Conservation (phyloP, 2,888 invertebrate species). For the Lithodes maja region DNA sequence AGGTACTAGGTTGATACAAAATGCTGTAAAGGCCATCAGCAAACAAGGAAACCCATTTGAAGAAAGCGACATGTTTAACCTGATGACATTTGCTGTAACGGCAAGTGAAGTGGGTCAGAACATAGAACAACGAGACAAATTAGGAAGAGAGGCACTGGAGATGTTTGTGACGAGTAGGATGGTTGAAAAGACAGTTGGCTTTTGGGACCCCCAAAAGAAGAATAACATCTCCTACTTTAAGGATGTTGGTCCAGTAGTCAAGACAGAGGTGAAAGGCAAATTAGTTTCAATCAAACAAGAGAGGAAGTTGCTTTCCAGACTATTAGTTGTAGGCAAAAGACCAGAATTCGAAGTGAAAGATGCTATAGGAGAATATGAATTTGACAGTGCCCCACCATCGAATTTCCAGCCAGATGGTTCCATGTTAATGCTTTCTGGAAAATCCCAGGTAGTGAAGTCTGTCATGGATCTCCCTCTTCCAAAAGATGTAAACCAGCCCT, state of each 20-base stretch:
- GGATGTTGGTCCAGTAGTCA: neutral
- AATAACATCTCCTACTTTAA: neutral
- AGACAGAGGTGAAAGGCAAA: neutral
- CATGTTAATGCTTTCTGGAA: slow-evolving; percentile 9
- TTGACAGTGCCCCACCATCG: neutral
- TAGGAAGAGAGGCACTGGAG: slow-evolving; percentile 6
- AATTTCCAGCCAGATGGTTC: slow-evolving; percentile 13
- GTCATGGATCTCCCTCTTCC: neutral
- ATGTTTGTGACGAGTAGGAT: neutral
- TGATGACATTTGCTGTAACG: no score
- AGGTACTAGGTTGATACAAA: no score
- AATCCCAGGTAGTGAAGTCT: neutral
- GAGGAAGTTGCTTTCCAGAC: neutral
- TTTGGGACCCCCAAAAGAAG: neutral
- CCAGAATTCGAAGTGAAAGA: slow-evolving; percentile 4
- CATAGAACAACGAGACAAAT: neutral
- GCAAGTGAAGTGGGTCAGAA: no score
- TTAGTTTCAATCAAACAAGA: neutral
- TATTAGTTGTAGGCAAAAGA: neutral
- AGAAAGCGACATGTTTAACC: no score
- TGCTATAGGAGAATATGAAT: slow-evolving; percentile 11
- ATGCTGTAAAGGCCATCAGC: no score
- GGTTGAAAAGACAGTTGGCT: neutral
- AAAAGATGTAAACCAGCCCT: neutral
- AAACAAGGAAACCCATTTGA: no score